phyloP scores from a whole-genome alignment of 2,113 vertebrate species.

The Carassius carassius region DNA sequence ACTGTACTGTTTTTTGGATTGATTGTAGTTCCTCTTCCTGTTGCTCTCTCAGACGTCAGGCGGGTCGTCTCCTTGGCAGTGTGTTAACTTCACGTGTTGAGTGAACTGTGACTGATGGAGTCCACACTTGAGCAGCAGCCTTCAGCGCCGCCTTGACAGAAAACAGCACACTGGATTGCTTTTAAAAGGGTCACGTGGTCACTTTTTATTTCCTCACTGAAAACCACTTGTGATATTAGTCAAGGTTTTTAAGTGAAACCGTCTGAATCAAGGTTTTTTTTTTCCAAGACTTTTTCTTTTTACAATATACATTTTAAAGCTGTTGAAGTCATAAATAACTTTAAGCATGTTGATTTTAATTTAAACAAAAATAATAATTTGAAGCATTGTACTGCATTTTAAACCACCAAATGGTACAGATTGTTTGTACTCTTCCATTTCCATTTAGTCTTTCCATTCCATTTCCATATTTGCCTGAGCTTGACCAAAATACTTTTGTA shows the following conservation, averaged over 20 bases:
- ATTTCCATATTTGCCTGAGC: too few relatives aligned
- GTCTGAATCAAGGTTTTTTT: too few relatives aligned
- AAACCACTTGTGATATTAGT: neutral
- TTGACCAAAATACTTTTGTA: too few relatives aligned
- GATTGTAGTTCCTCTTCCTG: neutral
- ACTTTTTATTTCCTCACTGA: neutral
- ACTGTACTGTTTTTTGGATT: neutral
- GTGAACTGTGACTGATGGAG: neutral
- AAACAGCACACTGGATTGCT: neutral
- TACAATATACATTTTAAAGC: neutral
- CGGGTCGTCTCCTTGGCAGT: neutral
- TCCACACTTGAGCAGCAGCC: neutral
- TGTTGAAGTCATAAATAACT: neutral
- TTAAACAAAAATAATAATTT: too few relatives aligned
- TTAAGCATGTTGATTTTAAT: neutral
- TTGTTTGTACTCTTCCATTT: too few relatives aligned
- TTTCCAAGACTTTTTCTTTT: too few relatives aligned
- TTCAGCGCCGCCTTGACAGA: neutral
- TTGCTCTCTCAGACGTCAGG: neutral
- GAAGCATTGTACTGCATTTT: too few relatives aligned
- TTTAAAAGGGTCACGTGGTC: neutral
- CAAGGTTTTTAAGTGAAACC: neutral
- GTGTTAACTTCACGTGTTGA: neutral
- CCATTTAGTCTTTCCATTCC: too few relatives aligned
- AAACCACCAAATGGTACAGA: too few relatives aligned